Evolutionary conservation across 2,797 vertebrate species (phyloP).

Genomic region (Nothura maculosa): DNA sequence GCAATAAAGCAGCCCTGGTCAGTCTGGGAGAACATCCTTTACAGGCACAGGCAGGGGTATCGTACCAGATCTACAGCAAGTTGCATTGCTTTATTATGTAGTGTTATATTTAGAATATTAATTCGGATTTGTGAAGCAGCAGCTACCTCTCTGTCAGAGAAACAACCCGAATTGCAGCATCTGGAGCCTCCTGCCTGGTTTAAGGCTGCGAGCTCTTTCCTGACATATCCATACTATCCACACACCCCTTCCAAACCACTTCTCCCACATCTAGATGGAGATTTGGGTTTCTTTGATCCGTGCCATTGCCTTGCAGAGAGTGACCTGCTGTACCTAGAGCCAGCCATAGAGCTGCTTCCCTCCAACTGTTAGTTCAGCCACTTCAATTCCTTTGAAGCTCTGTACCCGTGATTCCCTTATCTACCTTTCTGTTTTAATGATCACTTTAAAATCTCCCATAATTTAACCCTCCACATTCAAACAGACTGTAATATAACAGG

Average conservation of each 20-base stretch:
- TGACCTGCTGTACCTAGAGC: neutral
- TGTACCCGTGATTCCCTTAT: neutral
- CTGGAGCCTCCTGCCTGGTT: fast-evolving
- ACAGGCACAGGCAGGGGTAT: fast-evolving
- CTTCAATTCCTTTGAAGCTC: neutral
- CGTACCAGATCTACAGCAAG: neutral
- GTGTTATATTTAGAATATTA: neutral
- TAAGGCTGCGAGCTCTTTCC: neutral
- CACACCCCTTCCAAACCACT: neutral
- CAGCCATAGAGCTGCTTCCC: neutral
- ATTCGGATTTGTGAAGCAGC: neutral
- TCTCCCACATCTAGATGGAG: neutral
- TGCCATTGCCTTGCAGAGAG: neutral
- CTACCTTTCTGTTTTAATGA: neutral
- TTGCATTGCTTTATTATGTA: neutral
- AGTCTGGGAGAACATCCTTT: neutral
- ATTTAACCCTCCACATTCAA: neutral
- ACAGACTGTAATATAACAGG: neutral
- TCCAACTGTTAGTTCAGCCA: neutral
- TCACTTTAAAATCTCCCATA: neutral
- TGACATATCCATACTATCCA: neutral
- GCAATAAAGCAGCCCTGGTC: neutral
- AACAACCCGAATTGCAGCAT: fast-evolving
- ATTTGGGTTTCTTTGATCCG: neutral
- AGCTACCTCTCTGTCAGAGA: neutral